A percentile compares a stretch with the other conserved stretches of the same genome.
Conservation (phyloP, 1,140 invertebrate species). For the Drosophila miranda region DNA sequence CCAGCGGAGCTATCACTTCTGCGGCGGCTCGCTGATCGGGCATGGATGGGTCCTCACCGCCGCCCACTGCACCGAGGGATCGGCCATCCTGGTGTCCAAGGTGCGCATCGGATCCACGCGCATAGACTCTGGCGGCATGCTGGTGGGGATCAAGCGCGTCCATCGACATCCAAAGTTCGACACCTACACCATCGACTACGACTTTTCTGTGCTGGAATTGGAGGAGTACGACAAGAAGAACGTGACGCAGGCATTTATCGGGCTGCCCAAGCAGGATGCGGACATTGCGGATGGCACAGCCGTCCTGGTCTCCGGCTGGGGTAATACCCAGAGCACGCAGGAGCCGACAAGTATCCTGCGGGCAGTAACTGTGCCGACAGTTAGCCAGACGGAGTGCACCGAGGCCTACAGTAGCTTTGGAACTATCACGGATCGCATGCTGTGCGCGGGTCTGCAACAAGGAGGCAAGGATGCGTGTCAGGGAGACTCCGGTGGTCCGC, state of each 20-base stretch:
- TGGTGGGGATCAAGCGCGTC: conserved; percentile 60
- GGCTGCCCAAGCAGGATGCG: conserved; percentile 53
- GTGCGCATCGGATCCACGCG: conserved; percentile 69
- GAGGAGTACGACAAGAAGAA: conserved; percentile 34
- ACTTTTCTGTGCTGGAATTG: conserved; percentile 73
- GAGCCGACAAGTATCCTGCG: conserved; percentile 69
- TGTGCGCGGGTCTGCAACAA: conserved; percentile 87
- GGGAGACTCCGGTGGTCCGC: conserved; percentile 84
- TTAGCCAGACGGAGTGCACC: conserved; percentile 70
- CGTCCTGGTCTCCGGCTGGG: conserved; percentile 83
- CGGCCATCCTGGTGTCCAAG: conserved; percentile 17
- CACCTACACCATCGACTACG: conserved; percentile 67
- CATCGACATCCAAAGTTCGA: conserved; percentile 75
- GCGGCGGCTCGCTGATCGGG: conserved; percentile 87
- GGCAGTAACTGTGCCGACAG: conserved; percentile 82
- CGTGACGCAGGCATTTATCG: conserved; percentile 38
- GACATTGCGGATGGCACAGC: conserved; percentile 57
- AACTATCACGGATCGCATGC: conserved; percentile 85
- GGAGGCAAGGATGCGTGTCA: conserved; percentile 89
- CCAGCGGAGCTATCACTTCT: conserved; percentile 82
- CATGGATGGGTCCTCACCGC: conserved; percentile 83
- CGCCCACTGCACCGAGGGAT: conserved; percentile 83
- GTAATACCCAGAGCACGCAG: conserved; percentile 63
- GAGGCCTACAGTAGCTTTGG: conserved; percentile 63
- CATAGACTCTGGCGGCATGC: conserved; percentile 53